These are phyloP conservation scores for Ascidia mentula DNA, from an alignment of 23 tunicate species.

Conservation along the genomic window DNA sequence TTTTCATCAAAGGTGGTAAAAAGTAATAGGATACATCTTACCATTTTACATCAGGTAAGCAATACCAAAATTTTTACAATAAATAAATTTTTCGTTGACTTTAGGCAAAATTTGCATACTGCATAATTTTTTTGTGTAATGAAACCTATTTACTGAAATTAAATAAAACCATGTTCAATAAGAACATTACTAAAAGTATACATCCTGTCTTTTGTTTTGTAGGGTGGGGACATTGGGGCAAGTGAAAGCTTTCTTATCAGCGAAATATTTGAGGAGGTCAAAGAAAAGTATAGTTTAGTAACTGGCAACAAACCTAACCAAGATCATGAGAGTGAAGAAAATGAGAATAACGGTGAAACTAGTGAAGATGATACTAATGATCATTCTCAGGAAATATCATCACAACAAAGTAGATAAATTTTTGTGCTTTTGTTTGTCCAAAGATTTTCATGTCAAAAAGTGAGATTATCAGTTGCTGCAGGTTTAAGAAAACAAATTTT, in stretches of 20 bases:
- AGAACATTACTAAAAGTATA: no score
- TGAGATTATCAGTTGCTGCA: neutral
- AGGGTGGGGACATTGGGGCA: no score
- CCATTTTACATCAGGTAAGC: neutral
- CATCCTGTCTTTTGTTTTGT: no score
- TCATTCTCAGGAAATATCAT: neutral
- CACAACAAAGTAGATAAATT: neutral
- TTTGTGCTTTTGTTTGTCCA: neutral
- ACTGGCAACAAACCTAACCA: neutral
- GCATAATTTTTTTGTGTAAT: no score
- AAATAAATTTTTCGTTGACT: neutral
- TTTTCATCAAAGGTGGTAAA: neutral
- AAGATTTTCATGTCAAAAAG: neutral
- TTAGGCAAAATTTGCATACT: neutral
- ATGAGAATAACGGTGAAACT: slow-evolving; percentile 5
- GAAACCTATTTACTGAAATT: no score
- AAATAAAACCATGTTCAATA: no score
- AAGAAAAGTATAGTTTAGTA: neutral
- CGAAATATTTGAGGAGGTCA: neutral
- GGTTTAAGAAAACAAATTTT: neutral
- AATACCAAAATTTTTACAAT: no score
- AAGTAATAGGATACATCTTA: slow-evolving; percentile 1
- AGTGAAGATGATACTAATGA: neutral
- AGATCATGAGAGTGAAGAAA: neutral
- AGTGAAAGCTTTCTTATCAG: neutral